These are phyloP conservation scores for Lepilemur ruficaudatus DNA, from an alignment of 2,797 vertebrate genomes.

Conservation along the genomic window DNA sequence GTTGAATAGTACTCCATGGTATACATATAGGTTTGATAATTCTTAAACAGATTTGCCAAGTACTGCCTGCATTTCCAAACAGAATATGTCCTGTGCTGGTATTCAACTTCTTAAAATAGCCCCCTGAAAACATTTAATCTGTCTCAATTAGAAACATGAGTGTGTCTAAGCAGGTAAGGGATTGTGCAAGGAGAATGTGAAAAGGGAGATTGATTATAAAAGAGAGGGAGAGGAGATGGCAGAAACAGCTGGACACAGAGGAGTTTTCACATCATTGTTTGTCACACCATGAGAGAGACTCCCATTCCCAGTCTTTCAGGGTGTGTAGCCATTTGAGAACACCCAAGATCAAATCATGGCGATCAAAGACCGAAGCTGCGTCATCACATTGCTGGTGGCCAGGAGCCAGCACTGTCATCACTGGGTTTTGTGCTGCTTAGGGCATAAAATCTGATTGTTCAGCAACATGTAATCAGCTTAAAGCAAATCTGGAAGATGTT, in stretches of 20 bases:
- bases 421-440: conserved; percentile 84
- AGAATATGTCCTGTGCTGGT: neutral
- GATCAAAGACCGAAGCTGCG: conserved; percentile 73
- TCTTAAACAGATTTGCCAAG: neutral
- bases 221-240: neutral
- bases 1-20: too few relatives aligned
- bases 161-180: neutral
- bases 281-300: neutral
- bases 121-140: neutral
- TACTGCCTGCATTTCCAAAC: neutral
- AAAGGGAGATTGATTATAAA: neutral
- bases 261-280: neutral
- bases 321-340: conserved; percentile 57
- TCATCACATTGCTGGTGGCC: conserved; percentile 81
- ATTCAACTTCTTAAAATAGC: neutral
- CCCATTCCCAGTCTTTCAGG: conserved; percentile 48
- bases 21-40: neutral
- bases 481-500: conserved; percentile 89
- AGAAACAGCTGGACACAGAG: neutral
- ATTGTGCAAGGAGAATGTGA: neutral
- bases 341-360: conserved; percentile 69
- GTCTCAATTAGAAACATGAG: neutral
- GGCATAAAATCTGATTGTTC: conserved; percentile 86
- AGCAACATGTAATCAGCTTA: conserved; percentile 87
- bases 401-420: conserved; percentile 85